A percentile compares a stretch with the other conserved stretches of the same genome.
These are phyloP conservation scores for Camelus dromedarius DNA, from an alignment of 2,113 vertebrate species.

Conservation along the genomic window DNA sequence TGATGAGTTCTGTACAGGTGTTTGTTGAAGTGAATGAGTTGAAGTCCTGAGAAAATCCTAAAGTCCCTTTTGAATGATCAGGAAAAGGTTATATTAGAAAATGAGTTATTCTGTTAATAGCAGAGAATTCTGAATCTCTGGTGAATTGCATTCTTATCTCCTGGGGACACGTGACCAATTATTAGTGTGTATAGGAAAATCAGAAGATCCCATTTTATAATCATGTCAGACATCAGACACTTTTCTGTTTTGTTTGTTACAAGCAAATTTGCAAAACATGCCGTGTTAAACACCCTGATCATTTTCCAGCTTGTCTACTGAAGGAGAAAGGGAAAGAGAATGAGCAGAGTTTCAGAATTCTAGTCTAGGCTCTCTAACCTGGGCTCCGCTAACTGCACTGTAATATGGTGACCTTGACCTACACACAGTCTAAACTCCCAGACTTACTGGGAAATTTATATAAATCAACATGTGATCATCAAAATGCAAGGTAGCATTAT, in stretches of 20 bases:
- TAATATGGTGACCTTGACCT: neutral
- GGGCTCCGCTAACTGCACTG: neutral
- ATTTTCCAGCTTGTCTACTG: neutral
- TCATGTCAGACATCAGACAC: conserved; percentile 20
- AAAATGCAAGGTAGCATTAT: neutral
- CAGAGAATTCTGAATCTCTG: neutral
- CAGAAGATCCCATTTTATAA: conserved; percentile 29
- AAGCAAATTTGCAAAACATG: neutral
- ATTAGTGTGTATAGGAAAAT: neutral
- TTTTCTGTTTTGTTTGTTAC: neutral
- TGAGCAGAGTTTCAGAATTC: neutral
- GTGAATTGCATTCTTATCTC: neutral
- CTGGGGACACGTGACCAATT: neutral
- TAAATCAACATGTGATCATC: neutral
- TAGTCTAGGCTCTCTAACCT: neutral
- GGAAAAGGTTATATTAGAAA: neutral
- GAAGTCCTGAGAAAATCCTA: neutral
- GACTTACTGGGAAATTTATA: neutral
- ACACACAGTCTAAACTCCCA: neutral
- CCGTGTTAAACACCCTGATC: neutral
- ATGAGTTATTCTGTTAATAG: neutral
- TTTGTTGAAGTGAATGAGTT: neutral
- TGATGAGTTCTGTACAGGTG: neutral
- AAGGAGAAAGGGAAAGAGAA: neutral
- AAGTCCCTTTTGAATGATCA: neutral